Evolutionary conservation across 2,113 vertebrate genomes (phyloP).

Genomic region (Coptodon rendalli): DNA sequence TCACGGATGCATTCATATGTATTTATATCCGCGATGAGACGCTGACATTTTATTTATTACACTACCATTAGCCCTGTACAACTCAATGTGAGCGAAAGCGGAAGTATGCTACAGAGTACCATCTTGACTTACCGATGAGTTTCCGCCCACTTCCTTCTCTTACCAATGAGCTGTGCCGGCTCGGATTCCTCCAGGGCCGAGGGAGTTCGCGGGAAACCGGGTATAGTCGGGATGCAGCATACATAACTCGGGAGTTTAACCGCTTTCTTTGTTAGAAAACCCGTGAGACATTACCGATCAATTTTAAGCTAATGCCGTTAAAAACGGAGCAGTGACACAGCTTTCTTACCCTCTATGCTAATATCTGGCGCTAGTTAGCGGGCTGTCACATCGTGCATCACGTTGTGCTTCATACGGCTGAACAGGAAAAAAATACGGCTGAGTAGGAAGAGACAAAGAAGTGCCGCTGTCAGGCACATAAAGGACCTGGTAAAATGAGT

Average conservation of each 20-base stretch:
- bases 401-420: background rate
- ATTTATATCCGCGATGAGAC: background rate
- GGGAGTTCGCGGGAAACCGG: conserved; percentile 63
- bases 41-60: background rate
- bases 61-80: background rate
- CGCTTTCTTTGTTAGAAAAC: background rate
- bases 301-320: background rate
- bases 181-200: background rate
- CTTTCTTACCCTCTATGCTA: conserved; percentile 1
- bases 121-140: background rate
- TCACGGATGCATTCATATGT: background rate
- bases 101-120: background rate
- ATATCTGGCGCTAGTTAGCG: conserved; percentile 11
- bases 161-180: conserved; percentile 41
- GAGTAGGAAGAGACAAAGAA: conserved; percentile 41
- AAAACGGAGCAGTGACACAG: background rate
- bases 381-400: background rate
- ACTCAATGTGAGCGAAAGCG: background rate
- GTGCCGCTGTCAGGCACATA: background rate
- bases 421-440: background rate
- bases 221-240: background rate
- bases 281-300: fast-evolving
- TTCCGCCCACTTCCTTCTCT: background rate
- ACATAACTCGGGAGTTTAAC: background rate
- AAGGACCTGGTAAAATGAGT: conserved; percentile 50